These are phyloP conservation scores for Camponotus floridanus DNA, from an alignment of 1,140 invertebrate species.

Conservation along the genomic window DNA sequence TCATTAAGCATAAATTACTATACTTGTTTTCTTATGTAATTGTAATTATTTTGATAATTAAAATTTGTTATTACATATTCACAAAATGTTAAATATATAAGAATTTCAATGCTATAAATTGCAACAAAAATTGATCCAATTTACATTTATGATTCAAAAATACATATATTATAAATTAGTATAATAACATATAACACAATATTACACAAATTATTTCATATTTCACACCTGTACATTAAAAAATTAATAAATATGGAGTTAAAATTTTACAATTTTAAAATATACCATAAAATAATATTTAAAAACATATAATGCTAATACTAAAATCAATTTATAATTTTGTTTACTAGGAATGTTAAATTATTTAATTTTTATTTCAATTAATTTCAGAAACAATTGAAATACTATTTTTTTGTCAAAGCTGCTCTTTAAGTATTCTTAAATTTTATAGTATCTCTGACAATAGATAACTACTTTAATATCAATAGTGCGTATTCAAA, in stretches of 20 bases:
- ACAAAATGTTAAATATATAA: background rate
- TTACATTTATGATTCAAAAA: conserved; percentile 20
- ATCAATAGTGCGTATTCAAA: conserved; percentile 66
- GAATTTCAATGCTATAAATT: conserved; percentile 22
- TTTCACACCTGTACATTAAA: conserved; percentile 47
- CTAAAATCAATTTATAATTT: conserved; percentile 74
- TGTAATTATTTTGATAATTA: conserved; percentile 18
- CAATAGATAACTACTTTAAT: conserved; percentile 57
- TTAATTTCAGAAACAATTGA: conserved; percentile 59
- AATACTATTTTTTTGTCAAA: conserved; percentile 45
- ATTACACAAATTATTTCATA: conserved; percentile 6
- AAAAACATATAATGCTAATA: conserved; percentile 76
- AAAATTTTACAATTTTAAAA: conserved; percentile 53
- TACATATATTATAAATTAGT: conserved; percentile 55
- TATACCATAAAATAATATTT: conserved; percentile 43
- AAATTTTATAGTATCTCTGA: conserved; percentile 53
- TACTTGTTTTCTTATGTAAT: background rate
- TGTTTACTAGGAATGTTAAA: conserved; percentile 74
- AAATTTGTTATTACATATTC: conserved; percentile 5
- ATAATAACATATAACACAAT: conserved; percentile 71
- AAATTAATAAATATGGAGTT: conserved; percentile 12
- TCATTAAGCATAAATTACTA: background rate
- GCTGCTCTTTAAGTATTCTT: conserved; percentile 45
- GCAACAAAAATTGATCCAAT: conserved; percentile 21
- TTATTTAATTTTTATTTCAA: conserved; percentile 31